phyloP scores from a whole-genome alignment of 2,113 vertebrate genomes.

The Plectropomus leopardus region DNA sequence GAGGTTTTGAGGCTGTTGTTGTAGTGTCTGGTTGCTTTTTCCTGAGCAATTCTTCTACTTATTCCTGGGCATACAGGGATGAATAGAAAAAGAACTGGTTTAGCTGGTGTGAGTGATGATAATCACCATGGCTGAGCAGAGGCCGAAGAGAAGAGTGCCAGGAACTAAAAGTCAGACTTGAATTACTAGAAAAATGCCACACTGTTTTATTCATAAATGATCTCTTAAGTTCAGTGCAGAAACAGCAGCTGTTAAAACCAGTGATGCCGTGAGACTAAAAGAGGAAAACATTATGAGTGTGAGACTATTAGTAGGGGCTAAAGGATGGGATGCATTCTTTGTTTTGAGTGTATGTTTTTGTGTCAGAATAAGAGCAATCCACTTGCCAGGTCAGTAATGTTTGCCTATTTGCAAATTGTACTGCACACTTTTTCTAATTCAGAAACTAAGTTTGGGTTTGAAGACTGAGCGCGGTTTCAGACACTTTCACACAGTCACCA shows the following conservation, averaged over 20 bases:
- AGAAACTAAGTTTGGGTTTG: neutral
- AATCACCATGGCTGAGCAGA: neutral
- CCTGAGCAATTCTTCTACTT: slow-evolving; percentile 9
- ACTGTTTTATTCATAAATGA: neutral
- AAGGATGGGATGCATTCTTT: neutral
- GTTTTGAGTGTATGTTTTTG: neutral
- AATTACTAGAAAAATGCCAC: neutral
- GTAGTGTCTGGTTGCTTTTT: slow-evolving; percentile 34
- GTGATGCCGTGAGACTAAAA: neutral
- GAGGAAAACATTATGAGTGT: neutral
- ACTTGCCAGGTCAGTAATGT: neutral
- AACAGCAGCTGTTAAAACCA: neutral
- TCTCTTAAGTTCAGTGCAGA: neutral
- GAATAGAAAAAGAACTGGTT: slow-evolving; percentile 3
- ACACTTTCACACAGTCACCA: neutral
- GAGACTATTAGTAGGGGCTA: neutral
- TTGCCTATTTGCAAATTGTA: neutral
- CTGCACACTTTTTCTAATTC: neutral
- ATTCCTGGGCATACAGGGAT: slow-evolving; percentile 11
- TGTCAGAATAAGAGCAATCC: neutral
- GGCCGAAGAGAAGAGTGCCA: neutral
- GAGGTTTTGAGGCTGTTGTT: slow-evolving; percentile 24
- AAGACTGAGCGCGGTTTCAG: neutral
- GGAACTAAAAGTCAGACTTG: neutral
- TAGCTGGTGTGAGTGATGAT: neutral